Percentiles rank a stretch among this genome's conserved stretches.
These are phyloP conservation scores for Napeogenes sylphis DNA, from an alignment of 2,888 invertebrate genomes.

Conservation along the genomic window DNA sequence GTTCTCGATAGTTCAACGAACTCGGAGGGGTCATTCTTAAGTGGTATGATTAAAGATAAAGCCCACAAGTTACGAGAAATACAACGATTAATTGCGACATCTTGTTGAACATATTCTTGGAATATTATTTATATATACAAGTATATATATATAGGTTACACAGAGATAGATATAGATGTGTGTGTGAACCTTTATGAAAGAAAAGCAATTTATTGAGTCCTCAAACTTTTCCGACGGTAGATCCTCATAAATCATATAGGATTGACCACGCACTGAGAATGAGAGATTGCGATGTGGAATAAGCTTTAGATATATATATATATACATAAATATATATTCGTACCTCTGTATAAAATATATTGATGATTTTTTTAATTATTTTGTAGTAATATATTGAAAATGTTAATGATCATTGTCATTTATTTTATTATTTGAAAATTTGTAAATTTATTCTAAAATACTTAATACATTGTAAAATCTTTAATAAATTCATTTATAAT, in stretches of 20 bases:
- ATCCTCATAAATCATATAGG: conserved; percentile 29
- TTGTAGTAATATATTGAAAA: no score
- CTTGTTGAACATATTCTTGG: no score
- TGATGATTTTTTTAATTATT: no score
- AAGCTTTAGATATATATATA: neutral
- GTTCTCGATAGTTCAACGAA: conserved; percentile 29
- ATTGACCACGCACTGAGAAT: conserved; percentile 13
- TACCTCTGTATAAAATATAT: no score
- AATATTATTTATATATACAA: no score
- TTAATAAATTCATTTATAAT: no score
- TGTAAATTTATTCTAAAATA: no score
- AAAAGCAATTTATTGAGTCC: conserved; percentile 22
- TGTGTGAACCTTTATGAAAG: conserved; percentile 13
- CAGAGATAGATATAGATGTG: neutral
- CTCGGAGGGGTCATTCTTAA: conserved; percentile 35
- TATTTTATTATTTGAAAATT: no score
- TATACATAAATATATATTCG: neutral
- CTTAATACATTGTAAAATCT: no score
- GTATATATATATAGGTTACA: neutral
- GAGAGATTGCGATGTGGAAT: conserved; percentile 7
- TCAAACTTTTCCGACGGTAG: conserved; percentile 26
- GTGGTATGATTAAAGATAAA: conserved; percentile 33
- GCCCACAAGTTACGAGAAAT: no score
- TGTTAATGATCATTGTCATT: no score
- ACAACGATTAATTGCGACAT: no score